Evolutionary conservation across 2,113 vertebrate species (phyloP).

Genomic region (Megatriorchis doriae): DNA sequence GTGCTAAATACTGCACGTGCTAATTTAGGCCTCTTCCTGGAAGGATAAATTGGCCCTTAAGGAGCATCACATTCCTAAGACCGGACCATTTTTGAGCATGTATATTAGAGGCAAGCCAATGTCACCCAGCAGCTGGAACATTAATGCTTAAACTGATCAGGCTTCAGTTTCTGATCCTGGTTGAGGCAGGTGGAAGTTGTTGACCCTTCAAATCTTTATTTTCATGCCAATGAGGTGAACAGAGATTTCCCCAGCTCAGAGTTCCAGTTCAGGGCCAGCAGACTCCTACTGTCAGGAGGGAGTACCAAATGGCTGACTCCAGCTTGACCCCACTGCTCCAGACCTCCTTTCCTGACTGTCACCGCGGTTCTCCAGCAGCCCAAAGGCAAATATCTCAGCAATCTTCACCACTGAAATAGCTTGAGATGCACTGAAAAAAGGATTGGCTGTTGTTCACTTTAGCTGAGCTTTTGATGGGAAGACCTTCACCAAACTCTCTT

Average conservation of each 20-base stretch:
- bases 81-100: rapidly evolving
- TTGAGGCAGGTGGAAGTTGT: not conserved
- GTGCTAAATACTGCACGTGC: not conserved
- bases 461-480: not conserved
- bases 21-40: not conserved
- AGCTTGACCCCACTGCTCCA: not conserved
- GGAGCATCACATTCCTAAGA: not conserved
- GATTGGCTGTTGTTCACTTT: rapidly evolving
- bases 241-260: not conserved
- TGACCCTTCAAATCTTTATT: not conserved
- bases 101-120: not conserved
- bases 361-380: rapidly evolving
- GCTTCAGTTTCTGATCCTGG: not conserved
- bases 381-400: not conserved
- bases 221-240: not conserved
- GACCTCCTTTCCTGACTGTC: not conserved
- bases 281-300: not conserved
- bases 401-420: not conserved
- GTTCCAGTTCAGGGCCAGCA: rapidly evolving
- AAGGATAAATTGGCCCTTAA: not conserved
- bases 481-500: not conserved
- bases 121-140: not conserved
- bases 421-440: not conserved
- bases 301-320: not conserved
- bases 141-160: not conserved